Evolutionary conservation across 2,888 invertebrate genomes (phyloP).

Genomic region (Philonicus albiceps): DNA sequence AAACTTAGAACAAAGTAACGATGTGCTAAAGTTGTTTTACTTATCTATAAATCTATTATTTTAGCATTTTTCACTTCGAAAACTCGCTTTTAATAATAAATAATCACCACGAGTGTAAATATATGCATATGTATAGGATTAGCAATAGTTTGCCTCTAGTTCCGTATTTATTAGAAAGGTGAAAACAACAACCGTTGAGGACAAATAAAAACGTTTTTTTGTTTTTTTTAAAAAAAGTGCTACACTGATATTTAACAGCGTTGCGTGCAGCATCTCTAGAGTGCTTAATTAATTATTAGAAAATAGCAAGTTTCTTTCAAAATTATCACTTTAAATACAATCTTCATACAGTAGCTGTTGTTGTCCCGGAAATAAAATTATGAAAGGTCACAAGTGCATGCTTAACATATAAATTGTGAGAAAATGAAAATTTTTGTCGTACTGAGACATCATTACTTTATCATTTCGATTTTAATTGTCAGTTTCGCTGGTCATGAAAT

Average conservation of each 20-base stretch:
- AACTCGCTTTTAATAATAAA: too few relatives aligned
- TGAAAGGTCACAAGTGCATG: background rate
- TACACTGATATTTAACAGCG: background rate
- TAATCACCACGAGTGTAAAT: too few relatives aligned
- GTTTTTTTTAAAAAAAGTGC: too few relatives aligned
- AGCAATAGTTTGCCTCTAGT: background rate
- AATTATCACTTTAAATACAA: background rate
- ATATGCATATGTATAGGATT: background rate
- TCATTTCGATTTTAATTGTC: background rate
- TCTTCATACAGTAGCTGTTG: background rate
- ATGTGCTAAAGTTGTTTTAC: background rate
- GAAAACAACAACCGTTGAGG: background rate
- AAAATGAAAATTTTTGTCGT: background rate
- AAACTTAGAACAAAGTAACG: background rate
- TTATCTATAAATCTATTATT: background rate
- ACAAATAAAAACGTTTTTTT: background rate
- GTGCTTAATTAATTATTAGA: background rate
- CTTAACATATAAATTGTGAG: background rate
- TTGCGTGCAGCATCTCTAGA: background rate
- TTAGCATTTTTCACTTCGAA: background rate
- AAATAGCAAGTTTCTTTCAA: background rate
- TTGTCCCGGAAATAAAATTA: background rate
- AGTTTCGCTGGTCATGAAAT: background rate
- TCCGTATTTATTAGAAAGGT: background rate
- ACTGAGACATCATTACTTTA: background rate